A percentile compares a stretch with the other conserved stretches of the same genome.
phyloP scores from a whole-genome alignment of 2,113 vertebrate genomes.

The Dromas ardeola region DNA sequence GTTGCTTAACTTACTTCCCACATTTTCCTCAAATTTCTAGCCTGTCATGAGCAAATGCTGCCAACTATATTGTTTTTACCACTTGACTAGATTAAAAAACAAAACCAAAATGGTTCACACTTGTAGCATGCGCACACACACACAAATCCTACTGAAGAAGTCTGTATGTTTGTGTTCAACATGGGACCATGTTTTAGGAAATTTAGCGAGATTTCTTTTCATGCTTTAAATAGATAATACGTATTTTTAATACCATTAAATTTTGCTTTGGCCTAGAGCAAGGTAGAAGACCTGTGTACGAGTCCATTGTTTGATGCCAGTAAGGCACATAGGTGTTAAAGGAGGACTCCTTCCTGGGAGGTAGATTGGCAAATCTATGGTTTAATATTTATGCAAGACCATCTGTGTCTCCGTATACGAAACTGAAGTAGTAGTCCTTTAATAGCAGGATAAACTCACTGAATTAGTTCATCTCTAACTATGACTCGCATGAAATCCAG shows the following conservation, averaged over 20 bases:
- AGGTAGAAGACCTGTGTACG: neutral
- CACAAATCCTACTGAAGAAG: neutral
- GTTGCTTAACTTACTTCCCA: neutral
- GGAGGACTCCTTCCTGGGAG: neutral
- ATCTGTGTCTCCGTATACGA: neutral
- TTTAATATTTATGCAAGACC: neutral
- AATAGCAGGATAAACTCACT: neutral
- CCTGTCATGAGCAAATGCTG: neutral
- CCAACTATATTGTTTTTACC: neutral
- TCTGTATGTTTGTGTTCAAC: neutral
- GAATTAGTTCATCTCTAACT: neutral
- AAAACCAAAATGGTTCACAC: neutral
- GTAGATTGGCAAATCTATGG: neutral
- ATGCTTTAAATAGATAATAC: neutral
- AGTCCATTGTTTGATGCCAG: neutral
- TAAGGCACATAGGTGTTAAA: neutral
- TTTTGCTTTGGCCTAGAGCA: neutral
- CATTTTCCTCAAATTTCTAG: neutral
- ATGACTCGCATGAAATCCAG: neutral
- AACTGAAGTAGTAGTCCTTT: neutral
- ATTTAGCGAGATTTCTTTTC: neutral
- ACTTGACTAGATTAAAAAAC: neutral
- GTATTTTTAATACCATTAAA: neutral
- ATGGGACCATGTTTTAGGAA: rapidly evolving
- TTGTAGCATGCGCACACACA: neutral